phyloP scores from a whole-genome alignment of 1,140 invertebrate genomes.

The Marisa cornuarietis region DNA sequence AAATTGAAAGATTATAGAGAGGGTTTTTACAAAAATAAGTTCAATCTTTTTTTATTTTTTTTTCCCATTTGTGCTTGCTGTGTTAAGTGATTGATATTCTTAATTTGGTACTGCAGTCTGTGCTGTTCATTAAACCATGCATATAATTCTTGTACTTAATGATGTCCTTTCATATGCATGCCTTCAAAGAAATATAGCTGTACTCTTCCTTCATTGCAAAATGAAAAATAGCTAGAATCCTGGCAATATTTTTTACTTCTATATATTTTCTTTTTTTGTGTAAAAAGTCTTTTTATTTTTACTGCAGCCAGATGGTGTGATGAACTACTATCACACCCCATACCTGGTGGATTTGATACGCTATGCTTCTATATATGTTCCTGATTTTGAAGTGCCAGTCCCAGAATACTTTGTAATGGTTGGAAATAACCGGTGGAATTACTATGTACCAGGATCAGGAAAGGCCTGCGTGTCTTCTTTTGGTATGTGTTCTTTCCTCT shows the following conservation, averaged over 20 bases:
- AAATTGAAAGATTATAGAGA: not conserved
- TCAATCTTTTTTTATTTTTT: not conserved
- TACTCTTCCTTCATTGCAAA: too few relatives aligned
- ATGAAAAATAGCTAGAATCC: too few relatives aligned
- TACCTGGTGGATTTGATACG: constrained; percentile 91
- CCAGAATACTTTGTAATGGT: constrained; percentile 90
- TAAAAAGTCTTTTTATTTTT: constrained; percentile 2
- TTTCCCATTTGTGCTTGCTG: not conserved
- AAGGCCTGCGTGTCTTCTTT: constrained; percentile 85
- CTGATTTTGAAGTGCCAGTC: constrained; percentile 94
- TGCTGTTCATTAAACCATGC: too few relatives aligned
- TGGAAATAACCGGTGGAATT: constrained; percentile 86
- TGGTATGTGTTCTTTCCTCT: constrained; percentile 66
- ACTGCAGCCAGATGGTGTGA: constrained; percentile 83
- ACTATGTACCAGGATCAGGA: constrained; percentile 95
- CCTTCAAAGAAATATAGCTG: too few relatives aligned
- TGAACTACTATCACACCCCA: constrained; percentile 91
- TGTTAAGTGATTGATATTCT: not conserved
- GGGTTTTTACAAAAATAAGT: not conserved
- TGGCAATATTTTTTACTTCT: too few relatives aligned
- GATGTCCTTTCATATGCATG: too few relatives aligned
- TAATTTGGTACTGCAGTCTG: not conserved
- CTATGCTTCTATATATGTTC: constrained; percentile 89
- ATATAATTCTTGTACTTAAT: too few relatives aligned
- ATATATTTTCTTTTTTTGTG: not conserved